Percentiles rank a stretch among this genome's conserved stretches.
These are phyloP conservation scores for Patella caerulea DNA, from an alignment of 2,888 invertebrate genomes.

Conservation along the genomic window DNA sequence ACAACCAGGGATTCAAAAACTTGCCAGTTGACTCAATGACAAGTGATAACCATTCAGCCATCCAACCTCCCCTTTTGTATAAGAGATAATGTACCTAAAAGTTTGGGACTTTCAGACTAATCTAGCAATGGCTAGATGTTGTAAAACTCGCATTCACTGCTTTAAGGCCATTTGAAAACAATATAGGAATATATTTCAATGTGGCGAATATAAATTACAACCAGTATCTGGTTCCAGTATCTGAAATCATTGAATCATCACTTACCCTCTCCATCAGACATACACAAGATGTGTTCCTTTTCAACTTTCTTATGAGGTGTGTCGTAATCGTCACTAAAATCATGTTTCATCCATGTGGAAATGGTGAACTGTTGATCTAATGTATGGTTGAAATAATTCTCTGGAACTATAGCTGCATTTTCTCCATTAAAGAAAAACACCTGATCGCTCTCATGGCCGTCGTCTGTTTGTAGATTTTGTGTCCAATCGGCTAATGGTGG, in stretches of 20 bases:
- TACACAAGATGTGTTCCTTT: constrained; percentile 97
- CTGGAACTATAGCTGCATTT: constrained; percentile 80
- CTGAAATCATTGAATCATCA: not conserved
- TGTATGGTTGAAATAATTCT: constrained; percentile 78
- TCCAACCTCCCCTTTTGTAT: no score
- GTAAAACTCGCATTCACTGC: not conserved
- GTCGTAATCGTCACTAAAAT: constrained; percentile 62
- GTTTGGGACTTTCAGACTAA: no score
- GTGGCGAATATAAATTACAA: no score
- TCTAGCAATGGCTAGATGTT: not conserved
- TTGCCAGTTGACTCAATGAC: no score
- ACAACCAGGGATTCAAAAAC: no score
- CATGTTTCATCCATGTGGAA: constrained; percentile 95
- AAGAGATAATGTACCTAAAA: no score
- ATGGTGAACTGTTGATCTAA: constrained; percentile 89
- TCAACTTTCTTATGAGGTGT: constrained; percentile 72
- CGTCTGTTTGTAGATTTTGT: constrained; percentile 85
- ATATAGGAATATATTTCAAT: no score
- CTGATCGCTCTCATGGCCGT: constrained; percentile 87
- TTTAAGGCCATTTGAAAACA: no score
- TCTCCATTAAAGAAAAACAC: constrained; percentile 96
- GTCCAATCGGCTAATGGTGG: constrained; percentile 85
- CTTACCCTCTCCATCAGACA: constrained; percentile 97
- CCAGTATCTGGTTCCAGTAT: no score
- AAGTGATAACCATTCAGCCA: no score